Base-by-base conservation (phyloP, 2,888 invertebrate genomes). In the Caenorhabditis sulstoni region DNA sequence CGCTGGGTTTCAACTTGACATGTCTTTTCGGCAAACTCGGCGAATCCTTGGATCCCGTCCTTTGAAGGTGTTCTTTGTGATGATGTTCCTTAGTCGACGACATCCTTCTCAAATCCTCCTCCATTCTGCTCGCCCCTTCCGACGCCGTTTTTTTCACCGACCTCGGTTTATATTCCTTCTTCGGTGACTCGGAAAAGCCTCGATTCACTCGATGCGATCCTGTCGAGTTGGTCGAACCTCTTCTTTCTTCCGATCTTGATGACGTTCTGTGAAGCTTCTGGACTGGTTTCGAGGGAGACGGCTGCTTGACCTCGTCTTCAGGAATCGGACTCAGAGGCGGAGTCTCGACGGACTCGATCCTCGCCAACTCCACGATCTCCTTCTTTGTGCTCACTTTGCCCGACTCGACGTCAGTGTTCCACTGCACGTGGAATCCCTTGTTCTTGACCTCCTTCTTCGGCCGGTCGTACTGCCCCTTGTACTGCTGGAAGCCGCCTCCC, bases 401-500 rank as follows among this genome's bases (percentile, higher is more conserved):
- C 16, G 71, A 74, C 44, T 86, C 85, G 12, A 84, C 80, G 64
- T 84, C 79, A 14, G 86, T 65, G 37, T 86, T 80, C 87, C 87
- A 87, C 66, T 87, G 83, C 3, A 87, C 87, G 52, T 83, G 82
- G 55, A 81, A 83, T 47, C 83, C 81, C 44, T 86, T 85, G n/a
- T 85, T 82, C 55, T 83, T 82, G 29, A 75, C 68, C 64, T 82
- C 81, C 23, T 84, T 86, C 62, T 76, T 75, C 52, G 82, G 79
- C 62, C 82, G 81, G 53, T 87, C 87, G 57, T 86, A 85, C 65
- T 88, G 86, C 35, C 88, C 87, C 44, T 85, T 86, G 68, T 88
- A 88, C 87, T 87, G 84, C 59, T 86, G 85, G 76, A 87, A 86
- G 20, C 85, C 86, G n/a, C 87, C 87, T 29, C 87, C 87, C 87